A percentile compares a stretch with the other conserved stretches of the same genome.
Evolutionary conservation across 35 echinoderm and acorn worm species (phyloP).

Genomic region (Lytechinus pictus): DNA sequence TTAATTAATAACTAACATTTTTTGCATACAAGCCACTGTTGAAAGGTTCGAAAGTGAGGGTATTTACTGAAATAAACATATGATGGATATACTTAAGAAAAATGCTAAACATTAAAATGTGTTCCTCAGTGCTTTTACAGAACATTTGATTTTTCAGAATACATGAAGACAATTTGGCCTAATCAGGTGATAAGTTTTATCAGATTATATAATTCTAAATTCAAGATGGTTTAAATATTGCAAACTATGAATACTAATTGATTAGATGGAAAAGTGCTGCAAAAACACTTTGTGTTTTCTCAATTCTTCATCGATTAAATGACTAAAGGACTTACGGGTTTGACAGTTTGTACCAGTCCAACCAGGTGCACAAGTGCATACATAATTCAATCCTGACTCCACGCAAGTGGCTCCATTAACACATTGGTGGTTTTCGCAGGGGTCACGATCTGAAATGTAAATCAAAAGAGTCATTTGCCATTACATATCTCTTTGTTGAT

Average conservation of each 20-base stretch:
- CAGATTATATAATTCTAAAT: too few species aligned
- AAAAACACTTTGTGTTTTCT: too few species aligned
- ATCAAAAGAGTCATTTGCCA: neutral
- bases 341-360: conserved; percentile 65
- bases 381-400: neutral
- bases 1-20: neutral
- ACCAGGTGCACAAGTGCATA: conserved; percentile 58
- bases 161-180: too few species aligned
- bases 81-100: too few species aligned
- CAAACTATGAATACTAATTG: too few species aligned
- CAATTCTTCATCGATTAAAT: neutral
- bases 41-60: neutral
- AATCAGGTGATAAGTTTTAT: too few species aligned
- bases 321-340: conserved; percentile 47
- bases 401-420: conserved; percentile 76
- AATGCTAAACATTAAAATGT: too few species aligned
- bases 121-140: too few species aligned
- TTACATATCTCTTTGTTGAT: neutral
- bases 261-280: too few species aligned
- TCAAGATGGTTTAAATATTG: too few species aligned
- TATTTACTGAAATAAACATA: too few species aligned
- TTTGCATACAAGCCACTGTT: neutral
- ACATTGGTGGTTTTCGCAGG: conserved; percentile 73
- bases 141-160: too few species aligned
- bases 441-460: neutral